Percentiles rank a stretch among this genome's conserved stretches.
Evolutionary conservation across 2,113 vertebrate species (phyloP).

Genomic region (Pogona vitticeps): DNA sequence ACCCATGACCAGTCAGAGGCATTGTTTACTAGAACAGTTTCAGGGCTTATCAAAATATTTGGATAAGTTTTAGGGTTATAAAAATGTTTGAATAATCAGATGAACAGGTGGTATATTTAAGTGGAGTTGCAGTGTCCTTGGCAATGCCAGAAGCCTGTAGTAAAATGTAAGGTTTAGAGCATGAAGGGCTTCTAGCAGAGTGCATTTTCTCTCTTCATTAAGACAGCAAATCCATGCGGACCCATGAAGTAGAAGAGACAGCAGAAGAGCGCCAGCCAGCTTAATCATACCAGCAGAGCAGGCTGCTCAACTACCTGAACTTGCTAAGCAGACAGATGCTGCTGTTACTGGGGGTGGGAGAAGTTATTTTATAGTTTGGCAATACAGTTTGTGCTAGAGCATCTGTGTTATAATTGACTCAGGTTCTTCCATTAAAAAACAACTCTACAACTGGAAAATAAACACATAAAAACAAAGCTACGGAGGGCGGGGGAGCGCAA

Average conservation of each 20-base stretch:
- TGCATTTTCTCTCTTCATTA: constrained; percentile 15
- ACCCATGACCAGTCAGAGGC: neutral
- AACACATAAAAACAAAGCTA: constrained; percentile 2
- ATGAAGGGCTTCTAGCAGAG: neutral
- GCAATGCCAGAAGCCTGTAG: neutral
- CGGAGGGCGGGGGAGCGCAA: neutral
- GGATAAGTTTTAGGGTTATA: neutral
- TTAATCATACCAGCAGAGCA: constrained; percentile 7
- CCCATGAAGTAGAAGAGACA: neutral
- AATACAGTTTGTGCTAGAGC: constrained; percentile 2
- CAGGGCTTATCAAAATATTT: neutral
- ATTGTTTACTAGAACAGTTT: neutral
- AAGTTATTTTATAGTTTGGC: constrained; percentile 14
- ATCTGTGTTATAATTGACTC: constrained; percentile 21
- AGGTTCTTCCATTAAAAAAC: constrained; percentile 7
- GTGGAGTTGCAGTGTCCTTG: neutral
- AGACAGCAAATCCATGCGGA: neutral
- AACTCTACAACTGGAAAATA: neutral
- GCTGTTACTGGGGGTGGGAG: neutral
- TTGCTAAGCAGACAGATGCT: constrained; percentile 31
- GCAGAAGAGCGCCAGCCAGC: neutral
- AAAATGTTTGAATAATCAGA: neutral
- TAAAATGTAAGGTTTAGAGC: neutral
- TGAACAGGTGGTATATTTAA: neutral
- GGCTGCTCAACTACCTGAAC: neutral